Conservation (phyloP, 2,113 vertebrate species). For the Neodon shergylaensis region DNA sequence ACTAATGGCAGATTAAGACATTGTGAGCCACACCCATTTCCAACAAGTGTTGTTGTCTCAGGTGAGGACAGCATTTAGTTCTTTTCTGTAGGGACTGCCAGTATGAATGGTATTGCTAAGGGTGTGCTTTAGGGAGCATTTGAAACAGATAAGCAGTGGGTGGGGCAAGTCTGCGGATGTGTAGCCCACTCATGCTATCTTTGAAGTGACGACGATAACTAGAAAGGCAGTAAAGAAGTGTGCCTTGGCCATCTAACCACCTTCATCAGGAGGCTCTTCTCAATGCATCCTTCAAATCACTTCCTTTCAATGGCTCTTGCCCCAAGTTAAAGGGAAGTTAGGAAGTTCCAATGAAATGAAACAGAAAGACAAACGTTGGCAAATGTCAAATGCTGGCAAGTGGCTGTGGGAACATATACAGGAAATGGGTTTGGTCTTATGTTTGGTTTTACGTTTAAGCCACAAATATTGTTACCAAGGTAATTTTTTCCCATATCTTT, state of each 20-base stretch:
- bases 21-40: background rate
- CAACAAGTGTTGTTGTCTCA: accelerated
- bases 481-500: background rate
- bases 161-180: background rate
- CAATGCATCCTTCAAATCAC: background rate
- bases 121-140: background rate
- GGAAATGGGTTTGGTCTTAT: background rate
- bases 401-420: background rate
- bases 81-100: background rate
- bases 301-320: background rate
- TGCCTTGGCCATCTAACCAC: background rate
- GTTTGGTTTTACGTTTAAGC: background rate
- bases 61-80: background rate
- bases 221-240: background rate
- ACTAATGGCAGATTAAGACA: background rate
- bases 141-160: background rate
- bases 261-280: background rate
- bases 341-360: background rate
- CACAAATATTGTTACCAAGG: slow-evolving; percentile 50
- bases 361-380: background rate
- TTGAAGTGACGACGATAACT: background rate
- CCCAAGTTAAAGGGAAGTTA: background rate
- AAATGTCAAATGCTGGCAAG: background rate
- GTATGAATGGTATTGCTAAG: background rate
- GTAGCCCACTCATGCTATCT: background rate